A percentile compares a stretch with the other conserved stretches of the same genome.
Evolutionary conservation across 2,797 vertebrate species (phyloP).

Genomic region (Sebastes minor): DNA sequence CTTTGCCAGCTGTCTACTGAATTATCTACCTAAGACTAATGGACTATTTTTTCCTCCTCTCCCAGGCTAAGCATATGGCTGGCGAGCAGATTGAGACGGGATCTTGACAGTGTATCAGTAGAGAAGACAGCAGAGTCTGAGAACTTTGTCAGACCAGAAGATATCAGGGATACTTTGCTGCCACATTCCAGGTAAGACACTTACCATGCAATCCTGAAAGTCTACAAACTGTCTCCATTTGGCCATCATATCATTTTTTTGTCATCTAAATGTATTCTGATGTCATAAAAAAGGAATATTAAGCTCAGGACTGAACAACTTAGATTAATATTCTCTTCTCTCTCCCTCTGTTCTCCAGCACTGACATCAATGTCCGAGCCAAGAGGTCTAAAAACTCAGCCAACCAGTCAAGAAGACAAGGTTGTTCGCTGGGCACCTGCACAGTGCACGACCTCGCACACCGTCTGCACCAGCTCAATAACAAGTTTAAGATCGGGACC

Average conservation of each 20-base stretch:
- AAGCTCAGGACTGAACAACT: constrained; percentile 7
- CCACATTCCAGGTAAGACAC: constrained; percentile 88
- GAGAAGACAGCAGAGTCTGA: constrained; percentile 73
- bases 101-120: constrained; percentile 76
- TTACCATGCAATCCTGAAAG: neutral
- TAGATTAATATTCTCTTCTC: constrained; percentile 46
- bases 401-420: constrained; percentile 80
- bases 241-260: neutral
- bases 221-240: neutral
- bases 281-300: constrained; percentile 4
- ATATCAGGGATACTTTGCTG: constrained; percentile 82
- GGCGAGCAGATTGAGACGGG: constrained; percentile 85
- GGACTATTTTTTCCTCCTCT: constrained; percentile 11
- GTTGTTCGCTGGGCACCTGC: constrained; percentile 92
- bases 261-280: neutral
- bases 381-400: constrained; percentile 89
- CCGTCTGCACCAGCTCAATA: constrained; percentile 88
- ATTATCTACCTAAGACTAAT: constrained; percentile 43
- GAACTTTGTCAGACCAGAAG: constrained; percentile 83
- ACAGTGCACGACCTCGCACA: constrained; percentile 90
- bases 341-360: constrained; percentile 67
- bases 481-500: constrained; percentile 83
- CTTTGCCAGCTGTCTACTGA: neutral
- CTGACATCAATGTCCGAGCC: constrained; percentile 83
- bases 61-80: constrained; percentile 88